Conservation (phyloP, 1,140 invertebrate genomes). For the Yoshiicerus persimilis region DNA sequence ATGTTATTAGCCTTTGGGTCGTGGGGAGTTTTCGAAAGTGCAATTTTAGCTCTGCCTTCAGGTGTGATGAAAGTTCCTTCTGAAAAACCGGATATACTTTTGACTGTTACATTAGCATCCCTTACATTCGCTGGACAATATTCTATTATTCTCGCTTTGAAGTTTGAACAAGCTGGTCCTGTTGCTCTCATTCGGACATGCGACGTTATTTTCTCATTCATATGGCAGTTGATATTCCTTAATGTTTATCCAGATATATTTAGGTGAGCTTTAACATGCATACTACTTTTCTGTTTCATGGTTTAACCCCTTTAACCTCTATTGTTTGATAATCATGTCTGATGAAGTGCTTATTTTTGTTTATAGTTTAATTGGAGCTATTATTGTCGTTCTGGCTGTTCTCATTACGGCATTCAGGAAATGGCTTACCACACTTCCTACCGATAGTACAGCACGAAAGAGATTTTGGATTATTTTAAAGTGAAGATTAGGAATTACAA, state of each 20-base stretch:
- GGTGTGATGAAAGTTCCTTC: slow-evolving; percentile 1
- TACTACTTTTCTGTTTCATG: background rate
- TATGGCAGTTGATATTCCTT: slow-evolving; percentile 43
- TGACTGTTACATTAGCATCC: slow-evolving; percentile 1
- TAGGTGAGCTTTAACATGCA: slow-evolving; percentile 32
- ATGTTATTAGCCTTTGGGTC: slow-evolving; percentile 25
- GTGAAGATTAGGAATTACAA: background rate
- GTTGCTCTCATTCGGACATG: slow-evolving; percentile 27
- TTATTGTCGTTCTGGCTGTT: slow-evolving; percentile 31
- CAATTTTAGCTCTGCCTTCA: background rate
- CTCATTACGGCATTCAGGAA: slow-evolving; percentile 29
- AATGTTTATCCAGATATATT: slow-evolving; percentile 31
- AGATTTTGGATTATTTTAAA: slow-evolving; percentile 31
- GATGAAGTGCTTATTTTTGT: background rate
- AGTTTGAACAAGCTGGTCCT: slow-evolving; percentile 40
- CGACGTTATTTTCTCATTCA: slow-evolving; percentile 37
- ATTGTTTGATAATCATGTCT: background rate
- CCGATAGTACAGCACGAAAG: slow-evolving; percentile 4
- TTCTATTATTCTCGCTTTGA: slow-evolving; percentile 24
- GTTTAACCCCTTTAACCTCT: background rate
- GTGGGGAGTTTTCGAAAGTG: slow-evolving; percentile 33
- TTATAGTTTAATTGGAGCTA: slow-evolving; percentile 26
- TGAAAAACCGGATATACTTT: background rate
- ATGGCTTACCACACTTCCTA: slow-evolving; percentile 31
- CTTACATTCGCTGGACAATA: slow-evolving; percentile 24